Evolutionary conservation across 2,888 invertebrate species (phyloP).

Genomic region (Chloroclystis v-ata): DNA sequence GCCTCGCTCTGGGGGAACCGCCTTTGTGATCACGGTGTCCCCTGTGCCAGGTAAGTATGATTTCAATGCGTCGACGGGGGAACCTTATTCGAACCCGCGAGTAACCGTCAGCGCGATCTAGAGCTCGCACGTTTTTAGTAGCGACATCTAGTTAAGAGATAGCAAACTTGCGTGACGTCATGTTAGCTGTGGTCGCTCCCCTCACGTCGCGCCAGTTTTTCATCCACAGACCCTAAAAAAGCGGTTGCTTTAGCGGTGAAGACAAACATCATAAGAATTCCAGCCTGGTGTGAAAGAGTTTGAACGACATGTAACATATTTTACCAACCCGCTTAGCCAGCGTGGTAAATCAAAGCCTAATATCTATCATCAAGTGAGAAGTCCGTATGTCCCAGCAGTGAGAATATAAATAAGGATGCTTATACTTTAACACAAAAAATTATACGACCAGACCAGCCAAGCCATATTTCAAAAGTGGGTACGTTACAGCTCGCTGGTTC

Average conservation of each 20-base stretch:
- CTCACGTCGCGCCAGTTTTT: too few species aligned
- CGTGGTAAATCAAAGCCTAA: too few species aligned
- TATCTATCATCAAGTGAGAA: too few species aligned
- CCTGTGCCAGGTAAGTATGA: constrained; percentile 20
- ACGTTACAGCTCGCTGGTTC: constrained; percentile 16
- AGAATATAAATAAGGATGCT: too few species aligned
- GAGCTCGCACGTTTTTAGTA: background rate
- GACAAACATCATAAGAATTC: too few species aligned
- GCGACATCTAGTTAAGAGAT: constrained; percentile 6
- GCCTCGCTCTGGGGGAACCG: constrained; percentile 19
- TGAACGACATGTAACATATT: too few species aligned
- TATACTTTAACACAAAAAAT: too few species aligned
- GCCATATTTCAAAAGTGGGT: constrained; percentile 7
- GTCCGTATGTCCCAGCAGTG: too few species aligned
- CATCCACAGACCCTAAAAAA: too few species aligned
- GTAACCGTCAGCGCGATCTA: background rate
- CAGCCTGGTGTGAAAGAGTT: too few species aligned
- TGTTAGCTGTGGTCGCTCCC: background rate
- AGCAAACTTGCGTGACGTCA: background rate
- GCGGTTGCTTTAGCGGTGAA: too few species aligned
- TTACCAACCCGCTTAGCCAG: too few species aligned
- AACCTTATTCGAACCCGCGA: background rate
- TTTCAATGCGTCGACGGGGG: background rate
- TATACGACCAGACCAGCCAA: background rate
- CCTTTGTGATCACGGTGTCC: constrained; percentile 23